Conservation (phyloP, 2,888 invertebrate species). For the Macaria liturata region DNA sequence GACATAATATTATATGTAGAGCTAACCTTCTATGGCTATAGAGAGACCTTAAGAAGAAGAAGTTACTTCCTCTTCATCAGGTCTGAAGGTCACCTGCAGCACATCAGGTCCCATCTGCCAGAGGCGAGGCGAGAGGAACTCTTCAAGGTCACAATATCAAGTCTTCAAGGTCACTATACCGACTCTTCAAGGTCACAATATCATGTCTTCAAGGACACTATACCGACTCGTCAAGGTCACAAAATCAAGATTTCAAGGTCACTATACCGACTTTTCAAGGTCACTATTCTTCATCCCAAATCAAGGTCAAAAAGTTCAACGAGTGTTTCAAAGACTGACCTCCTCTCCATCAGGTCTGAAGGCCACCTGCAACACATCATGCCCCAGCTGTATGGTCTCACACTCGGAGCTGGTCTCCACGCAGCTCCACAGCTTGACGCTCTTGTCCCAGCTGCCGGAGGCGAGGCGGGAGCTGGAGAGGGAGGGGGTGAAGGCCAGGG, state of each 20-base stretch:
- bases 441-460: constrained; percentile 97
- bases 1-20: no score
- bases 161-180: no score
- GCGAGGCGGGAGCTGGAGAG: constrained; percentile 89
- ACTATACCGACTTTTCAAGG: no score
- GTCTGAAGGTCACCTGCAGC: constrained; percentile 92
- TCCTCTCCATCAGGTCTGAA: constrained; percentile 96
- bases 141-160: no score
- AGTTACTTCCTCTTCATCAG: constrained; percentile 92
- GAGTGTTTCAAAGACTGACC: constrained; percentile 50
- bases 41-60: no score
- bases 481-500: constrained; percentile 90
- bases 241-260: no score
- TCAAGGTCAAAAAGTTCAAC: no score
- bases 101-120: constrained; percentile 97
- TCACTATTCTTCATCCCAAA: no score
- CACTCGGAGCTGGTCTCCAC: constrained; percentile 91
- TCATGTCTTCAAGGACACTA: no score
- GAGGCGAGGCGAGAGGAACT: constrained; percentile 88
- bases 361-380: constrained; percentile 92
- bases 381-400: constrained; percentile 90
- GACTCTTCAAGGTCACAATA: no score
- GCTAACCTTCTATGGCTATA: no score
- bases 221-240: no score
- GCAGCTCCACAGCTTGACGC: constrained; percentile 94